These are phyloP conservation scores for Hirundo rustica DNA, from an alignment of 2,797 vertebrate genomes.

Conservation along the genomic window DNA sequence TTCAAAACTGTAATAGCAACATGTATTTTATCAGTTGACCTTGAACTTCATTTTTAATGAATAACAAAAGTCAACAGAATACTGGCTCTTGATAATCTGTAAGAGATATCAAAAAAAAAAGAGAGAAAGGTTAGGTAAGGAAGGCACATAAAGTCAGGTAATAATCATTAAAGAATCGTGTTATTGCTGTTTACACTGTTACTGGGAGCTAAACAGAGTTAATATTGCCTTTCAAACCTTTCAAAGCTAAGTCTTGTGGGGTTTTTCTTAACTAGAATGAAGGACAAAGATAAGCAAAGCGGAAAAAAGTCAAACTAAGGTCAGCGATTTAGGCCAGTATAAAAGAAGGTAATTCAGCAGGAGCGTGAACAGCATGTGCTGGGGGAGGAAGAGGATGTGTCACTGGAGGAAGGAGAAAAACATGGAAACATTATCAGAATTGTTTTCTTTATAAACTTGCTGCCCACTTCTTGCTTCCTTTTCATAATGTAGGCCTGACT, in stretches of 20 bases:
- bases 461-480: background rate
- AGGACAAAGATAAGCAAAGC: background rate
- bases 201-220: background rate
- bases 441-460: background rate
- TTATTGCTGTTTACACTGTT: background rate
- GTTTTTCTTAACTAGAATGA: background rate
- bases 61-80: slow-evolving; percentile 13
- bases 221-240: background rate
- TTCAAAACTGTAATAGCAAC: background rate
- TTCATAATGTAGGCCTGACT: background rate
- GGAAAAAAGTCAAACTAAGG: background rate
- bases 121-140: background rate
- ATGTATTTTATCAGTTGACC: background rate
- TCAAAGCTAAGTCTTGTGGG: background rate
- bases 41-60: slow-evolving; percentile 32
- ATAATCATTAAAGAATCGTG: background rate
- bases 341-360: background rate
- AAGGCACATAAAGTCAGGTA: background rate
- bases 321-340: background rate
- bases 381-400: background rate
- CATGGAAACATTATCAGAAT: background rate
- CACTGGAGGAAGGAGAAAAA: background rate
- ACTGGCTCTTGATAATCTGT: background rate
- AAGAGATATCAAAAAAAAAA: background rate
- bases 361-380: background rate